Evolutionary conservation across 2,113 vertebrate species (phyloP).

Genomic region (Pelusios castaneus): DNA sequence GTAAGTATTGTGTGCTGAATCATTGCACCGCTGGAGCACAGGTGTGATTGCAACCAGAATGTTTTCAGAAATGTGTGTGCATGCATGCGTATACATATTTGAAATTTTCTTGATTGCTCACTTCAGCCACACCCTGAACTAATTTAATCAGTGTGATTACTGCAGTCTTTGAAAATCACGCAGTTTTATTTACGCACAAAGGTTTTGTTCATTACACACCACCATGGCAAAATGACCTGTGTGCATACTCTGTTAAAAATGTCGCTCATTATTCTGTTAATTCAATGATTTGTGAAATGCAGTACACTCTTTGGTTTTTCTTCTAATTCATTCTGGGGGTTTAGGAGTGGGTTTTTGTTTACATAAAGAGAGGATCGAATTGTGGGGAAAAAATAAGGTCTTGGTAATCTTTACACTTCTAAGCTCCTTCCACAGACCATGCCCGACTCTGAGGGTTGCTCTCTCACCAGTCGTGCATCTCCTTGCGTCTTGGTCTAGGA

Average conservation of each 20-base stretch:
- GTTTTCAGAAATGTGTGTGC: neutral
- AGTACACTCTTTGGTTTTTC: neutral
- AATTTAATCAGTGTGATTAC: neutral
- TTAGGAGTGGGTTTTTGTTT: neutral
- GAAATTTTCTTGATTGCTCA: neutral
- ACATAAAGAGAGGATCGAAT: neutral
- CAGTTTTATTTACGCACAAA: neutral
- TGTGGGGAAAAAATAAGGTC: neutral
- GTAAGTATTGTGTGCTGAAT: neutral
- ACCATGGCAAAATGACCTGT: neutral
- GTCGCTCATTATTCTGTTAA: neutral
- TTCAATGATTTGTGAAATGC: neutral
- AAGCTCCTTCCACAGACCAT: neutral
- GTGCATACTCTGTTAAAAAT: neutral
- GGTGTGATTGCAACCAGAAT: constrained; percentile 1
- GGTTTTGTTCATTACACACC: neutral
- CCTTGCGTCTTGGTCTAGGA: neutral
- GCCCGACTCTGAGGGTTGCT: neutral
- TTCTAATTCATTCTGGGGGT: too few species aligned
- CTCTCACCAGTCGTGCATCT: neutral
- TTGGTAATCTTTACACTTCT: neutral
- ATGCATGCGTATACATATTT: neutral
- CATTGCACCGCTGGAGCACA: neutral
- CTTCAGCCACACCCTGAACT: neutral
- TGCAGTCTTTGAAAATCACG: neutral